Evolutionary conservation across 2,797 vertebrate genomes (phyloP).

Genomic region (Onychomys torridus): DNA sequence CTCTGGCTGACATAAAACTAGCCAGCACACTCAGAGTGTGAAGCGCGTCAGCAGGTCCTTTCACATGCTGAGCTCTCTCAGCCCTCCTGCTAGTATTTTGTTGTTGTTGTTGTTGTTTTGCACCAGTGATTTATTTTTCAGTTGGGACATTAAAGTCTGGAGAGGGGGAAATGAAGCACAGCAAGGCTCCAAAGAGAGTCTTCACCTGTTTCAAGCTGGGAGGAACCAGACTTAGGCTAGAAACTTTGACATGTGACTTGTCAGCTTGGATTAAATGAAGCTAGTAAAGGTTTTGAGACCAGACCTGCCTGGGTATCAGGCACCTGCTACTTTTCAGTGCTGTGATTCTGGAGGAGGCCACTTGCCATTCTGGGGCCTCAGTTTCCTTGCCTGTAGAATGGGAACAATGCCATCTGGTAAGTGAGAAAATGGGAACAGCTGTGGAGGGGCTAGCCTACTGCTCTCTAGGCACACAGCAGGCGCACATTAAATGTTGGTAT

Average conservation of each 20-base stretch:
- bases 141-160: neutral
- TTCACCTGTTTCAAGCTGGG: neutral
- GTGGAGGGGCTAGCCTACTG: neutral
- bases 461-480: neutral
- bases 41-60: neutral
- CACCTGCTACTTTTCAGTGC: neutral
- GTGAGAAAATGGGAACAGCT: neutral
- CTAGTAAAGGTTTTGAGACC: neutral
- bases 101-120: neutral
- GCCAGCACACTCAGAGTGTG: neutral
- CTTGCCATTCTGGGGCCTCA: neutral
- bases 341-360: neutral
- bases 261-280: neutral
- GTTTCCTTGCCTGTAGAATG: slow-evolving; percentile 5
- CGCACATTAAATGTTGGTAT: neutral
- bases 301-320: neutral
- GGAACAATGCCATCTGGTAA: neutral
- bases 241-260: neutral
- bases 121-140: neutral
- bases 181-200: neutral
- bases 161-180: neutral
- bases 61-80: neutral
- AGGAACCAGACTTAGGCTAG: neutral
- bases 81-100: neutral
- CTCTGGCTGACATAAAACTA: neutral